phyloP scores from a whole-genome alignment of 1,140 invertebrate species.

The Schmidtea mediterranea region DNA sequence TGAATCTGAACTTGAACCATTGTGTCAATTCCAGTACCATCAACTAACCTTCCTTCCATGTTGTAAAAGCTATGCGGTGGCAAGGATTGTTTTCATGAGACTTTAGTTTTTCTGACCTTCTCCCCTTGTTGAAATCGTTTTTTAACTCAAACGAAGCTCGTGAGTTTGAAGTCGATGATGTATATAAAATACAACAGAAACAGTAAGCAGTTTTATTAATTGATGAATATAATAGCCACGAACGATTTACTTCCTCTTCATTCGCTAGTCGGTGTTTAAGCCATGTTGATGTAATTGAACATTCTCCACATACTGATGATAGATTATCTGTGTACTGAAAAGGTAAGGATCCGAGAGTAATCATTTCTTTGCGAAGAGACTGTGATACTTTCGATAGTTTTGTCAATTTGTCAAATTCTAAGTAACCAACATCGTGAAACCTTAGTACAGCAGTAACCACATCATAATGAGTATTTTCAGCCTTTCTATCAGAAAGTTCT shows the following conservation, averaged over 20 bases:
- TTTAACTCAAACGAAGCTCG: constrained; percentile 6
- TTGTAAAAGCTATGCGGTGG: constrained; percentile 5
- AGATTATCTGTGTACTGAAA: constrained; percentile 2
- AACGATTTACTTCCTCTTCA: constrained; percentile 4
- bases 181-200: constrained; percentile 8
- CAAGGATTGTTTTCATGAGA: constrained; percentile 6
- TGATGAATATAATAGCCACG: constrained; percentile 8
- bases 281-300: constrained; percentile 6
- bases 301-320: background rate
- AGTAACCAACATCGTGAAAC: no score
- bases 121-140: constrained; percentile 8
- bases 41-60: no score
- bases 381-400: background rate
- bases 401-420: no score
- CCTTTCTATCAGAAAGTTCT: no score
- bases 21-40: no score
- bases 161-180: constrained; percentile 5
- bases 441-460: no score
- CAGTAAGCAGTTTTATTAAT: constrained; percentile 8
- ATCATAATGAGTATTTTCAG: no score
- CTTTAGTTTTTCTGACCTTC: constrained; percentile 7
- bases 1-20: no score
- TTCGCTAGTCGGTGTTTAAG: constrained; percentile 7
- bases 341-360: background rate
- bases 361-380: constrained; percentile 5